Conservation (phyloP, 2,888 invertebrate genomes). For the Magallana nippona region DNA sequence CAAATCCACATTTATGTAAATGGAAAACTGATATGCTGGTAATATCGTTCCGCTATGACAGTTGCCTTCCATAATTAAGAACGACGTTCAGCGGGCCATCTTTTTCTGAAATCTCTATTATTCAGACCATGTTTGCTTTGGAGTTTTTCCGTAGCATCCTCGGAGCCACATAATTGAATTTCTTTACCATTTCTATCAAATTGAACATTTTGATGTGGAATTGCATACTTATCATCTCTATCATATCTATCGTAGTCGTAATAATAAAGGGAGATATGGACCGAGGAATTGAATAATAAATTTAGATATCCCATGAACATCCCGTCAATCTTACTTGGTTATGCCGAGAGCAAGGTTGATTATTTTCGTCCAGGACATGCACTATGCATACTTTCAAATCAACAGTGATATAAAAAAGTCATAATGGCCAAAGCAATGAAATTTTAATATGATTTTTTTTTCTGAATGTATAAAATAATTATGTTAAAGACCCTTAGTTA, state of each 20-base stretch:
- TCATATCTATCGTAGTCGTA: not conserved
- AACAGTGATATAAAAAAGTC: too few relatives aligned
- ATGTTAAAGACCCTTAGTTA: too few relatives aligned
- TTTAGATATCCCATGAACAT: too few relatives aligned
- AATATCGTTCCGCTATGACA: conserved; percentile 6
- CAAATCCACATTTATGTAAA: not conserved
- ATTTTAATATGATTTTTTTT: too few relatives aligned
- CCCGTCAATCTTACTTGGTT: too few relatives aligned
- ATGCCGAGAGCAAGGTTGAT: too few relatives aligned
- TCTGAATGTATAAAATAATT: too few relatives aligned
- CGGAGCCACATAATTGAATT: not conserved
- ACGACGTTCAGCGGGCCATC: not conserved
- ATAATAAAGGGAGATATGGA: not conserved
- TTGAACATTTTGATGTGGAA: not conserved
- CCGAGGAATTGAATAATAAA: too few relatives aligned
- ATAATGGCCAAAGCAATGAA: too few relatives aligned
- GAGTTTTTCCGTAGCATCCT: not conserved
- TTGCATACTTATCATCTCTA: conserved; percentile 7
- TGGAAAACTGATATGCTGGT: conserved; percentile 15
- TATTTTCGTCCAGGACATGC: too few relatives aligned
- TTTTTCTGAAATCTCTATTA: not conserved
- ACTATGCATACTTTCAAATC: too few relatives aligned
- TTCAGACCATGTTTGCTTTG: not conserved
- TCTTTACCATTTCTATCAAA: conserved; percentile 9
- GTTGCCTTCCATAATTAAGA: not conserved